These are phyloP conservation scores for Keiferia lycopersicella DNA, from an alignment of 2,888 invertebrate genomes.

Conservation along the genomic window DNA sequence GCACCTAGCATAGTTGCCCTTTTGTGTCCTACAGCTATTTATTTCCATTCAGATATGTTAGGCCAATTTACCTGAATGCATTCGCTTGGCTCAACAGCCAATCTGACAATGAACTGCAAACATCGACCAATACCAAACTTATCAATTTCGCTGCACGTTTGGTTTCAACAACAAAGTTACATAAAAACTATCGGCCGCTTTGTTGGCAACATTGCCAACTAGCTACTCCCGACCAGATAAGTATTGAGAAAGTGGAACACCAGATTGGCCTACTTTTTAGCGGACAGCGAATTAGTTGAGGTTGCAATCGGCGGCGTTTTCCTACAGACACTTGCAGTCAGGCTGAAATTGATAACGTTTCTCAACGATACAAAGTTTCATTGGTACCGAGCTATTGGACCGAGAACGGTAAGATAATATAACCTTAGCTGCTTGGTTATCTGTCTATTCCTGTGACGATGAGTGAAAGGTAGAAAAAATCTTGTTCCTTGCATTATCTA, in stretches of 20 bases:
- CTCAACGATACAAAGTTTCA: conserved; percentile 43
- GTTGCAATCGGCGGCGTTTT: conserved; percentile 70
- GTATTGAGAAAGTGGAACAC: conserved; percentile 77
- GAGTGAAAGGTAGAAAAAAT: not conserved
- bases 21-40: not conserved
- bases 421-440: not conserved
- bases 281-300: conserved; percentile 69
- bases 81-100: not conserved
- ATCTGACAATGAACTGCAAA: conserved; percentile 33
- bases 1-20: not conserved
- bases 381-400: conserved; percentile 28
- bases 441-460: conserved; percentile 31
- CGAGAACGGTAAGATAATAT: conserved; percentile 32
- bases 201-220: conserved; percentile 61
- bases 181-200: conserved; percentile 69
- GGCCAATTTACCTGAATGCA: not conserved
- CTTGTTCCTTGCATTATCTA: not conserved
- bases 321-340: conserved; percentile 62
- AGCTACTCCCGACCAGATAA: conserved; percentile 67
- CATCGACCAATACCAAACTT: conserved; percentile 56
- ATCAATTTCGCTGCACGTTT: conserved; percentile 61
- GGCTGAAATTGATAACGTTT: conserved; percentile 67
- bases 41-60: not conserved
- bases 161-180: conserved; percentile 78
- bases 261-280: conserved; percentile 73